Conservation (phyloP, 2,888 invertebrate genomes). For the Stenichneumon culpator region DNA sequence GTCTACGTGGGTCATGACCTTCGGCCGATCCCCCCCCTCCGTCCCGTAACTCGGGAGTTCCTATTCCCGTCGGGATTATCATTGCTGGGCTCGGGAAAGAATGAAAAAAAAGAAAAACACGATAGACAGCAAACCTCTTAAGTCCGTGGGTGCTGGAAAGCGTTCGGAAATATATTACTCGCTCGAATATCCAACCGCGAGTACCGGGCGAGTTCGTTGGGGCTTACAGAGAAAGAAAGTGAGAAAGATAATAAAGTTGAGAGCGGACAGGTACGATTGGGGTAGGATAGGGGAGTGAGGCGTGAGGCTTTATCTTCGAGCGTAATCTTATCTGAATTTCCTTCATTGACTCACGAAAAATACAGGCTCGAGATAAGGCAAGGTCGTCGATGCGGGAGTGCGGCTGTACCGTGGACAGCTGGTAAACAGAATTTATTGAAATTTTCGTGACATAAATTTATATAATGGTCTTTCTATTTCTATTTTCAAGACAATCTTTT, state of each 20-base stretch:
- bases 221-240: conserved; percentile 10
- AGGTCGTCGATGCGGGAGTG: conserved; percentile 39
- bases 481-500: background rate
- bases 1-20: conserved; percentile 63
- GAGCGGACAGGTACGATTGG: background rate
- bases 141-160: background rate
- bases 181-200: background rate
- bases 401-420: conserved; percentile 15
- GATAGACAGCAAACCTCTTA: conserved; percentile 4
- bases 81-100: background rate
- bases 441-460: background rate
- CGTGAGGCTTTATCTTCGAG: conserved; percentile 29
- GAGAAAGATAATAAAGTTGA: conserved; percentile 3
- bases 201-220: background rate
- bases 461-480: background rate
- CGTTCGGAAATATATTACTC: background rate
- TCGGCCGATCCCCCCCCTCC: conserved; percentile 12
- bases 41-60: conserved; percentile 27
- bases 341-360: conserved; percentile 35
- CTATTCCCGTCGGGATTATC: background rate
- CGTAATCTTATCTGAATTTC: conserved; percentile 37
- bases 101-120: background rate
- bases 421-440: background rate
- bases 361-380: conserved; percentile 48
- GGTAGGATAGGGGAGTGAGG: background rate